Base-by-base conservation (phyloP, 2,888 invertebrate genomes). In the Crematogaster levior region DNA sequence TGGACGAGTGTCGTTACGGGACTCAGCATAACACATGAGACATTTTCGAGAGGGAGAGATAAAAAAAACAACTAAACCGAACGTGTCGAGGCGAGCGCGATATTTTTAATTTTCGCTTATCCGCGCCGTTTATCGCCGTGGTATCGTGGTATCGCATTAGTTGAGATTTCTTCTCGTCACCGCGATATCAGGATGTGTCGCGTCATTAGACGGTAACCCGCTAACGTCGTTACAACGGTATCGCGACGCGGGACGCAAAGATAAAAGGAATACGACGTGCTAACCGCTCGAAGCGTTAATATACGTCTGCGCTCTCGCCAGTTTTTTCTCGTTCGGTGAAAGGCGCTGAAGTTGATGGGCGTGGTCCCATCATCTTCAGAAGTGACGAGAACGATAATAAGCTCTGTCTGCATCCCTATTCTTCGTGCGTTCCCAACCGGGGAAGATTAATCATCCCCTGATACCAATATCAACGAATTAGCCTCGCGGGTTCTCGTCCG, bases 401-500 rank as follows among this genome's bases (percentile, higher is more conserved):
- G 56, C 15, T 34, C 21, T 43, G 27, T 43, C 30, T 18, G 30
- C 53, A 21, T 43, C 18, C 30, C 7, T 30, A 43, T 68, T 68
- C 40, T 68, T 43, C 68, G 18, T 21, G 40, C 30, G 34, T 53
- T 40, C 12, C 24, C 53, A 21, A 21, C 30, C 53, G 27, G 43
- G 40, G 56, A 40, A 82, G 81, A 88, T 88, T 88, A 88, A 88
- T 89, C 87, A 87, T 84, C 85, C 56, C 79, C 75, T 85, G 83
- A 87, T 85, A 83, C 74, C 80, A 60, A 56, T 80, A 86, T 81
- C 85, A 85, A 84, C 70, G 84, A 85, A 87, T 87, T 85, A 85
- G 83, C 66, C 72, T 77, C 80, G 48, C 75, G 72, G 24, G 53
- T 43, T 10, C 30, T 43, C 24, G 10, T 65, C 21, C 40, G 37